Base-by-base conservation (phyloP, 2,113 vertebrate genomes). In the Rhadina sibilatrix region DNA sequence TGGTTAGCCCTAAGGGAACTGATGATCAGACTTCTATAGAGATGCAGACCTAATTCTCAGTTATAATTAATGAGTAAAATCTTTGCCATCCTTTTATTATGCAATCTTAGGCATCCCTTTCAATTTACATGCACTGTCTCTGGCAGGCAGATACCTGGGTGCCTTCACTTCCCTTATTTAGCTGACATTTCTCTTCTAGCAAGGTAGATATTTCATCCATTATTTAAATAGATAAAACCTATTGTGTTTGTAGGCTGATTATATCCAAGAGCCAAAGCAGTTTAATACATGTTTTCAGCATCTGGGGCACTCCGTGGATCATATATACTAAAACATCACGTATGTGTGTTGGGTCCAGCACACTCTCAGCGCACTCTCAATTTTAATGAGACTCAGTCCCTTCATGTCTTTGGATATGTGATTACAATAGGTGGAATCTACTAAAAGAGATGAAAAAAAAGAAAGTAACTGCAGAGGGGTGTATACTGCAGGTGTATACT, bases 301-400 rank as follows among this genome's bases (percentile, higher is more conserved):
- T 56, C 17, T 80, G 44, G 23, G 38, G 47, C 33, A 68, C 25
- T 37, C 33, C 15, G 20, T 25, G 49, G 30, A 30, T 22, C 20
- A 25, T 11, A 18, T 17, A 9, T 10, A 14, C 25, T 53, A 6
- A 54, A 80, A 50, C 25, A 50, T 30, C 15, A 6, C 1, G 3
- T 46, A 2, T 6, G 11, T 10, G 1, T 12, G 17, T 46, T 87
- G 12, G 33, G 35, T 23, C 13, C n/a, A n/a, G n/a, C n/a, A n/a
- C n/a, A n/a, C n/a, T n/a, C n/a, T n/a, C 42, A 57, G 56, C 0
- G 0, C 6, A 4, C 19, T 68, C 47, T 31, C 18, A 12, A 40
- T 40, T 40, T 40, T 40, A 14, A 40, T 40, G 66, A 66, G 38
- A 24, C 57, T 11, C 38, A 70, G 40, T 54, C 17, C 28, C 1